These are phyloP conservation scores for Yponomeuta cagnagella DNA, from an alignment of 2,888 invertebrate genomes.

Conservation along the genomic window DNA sequence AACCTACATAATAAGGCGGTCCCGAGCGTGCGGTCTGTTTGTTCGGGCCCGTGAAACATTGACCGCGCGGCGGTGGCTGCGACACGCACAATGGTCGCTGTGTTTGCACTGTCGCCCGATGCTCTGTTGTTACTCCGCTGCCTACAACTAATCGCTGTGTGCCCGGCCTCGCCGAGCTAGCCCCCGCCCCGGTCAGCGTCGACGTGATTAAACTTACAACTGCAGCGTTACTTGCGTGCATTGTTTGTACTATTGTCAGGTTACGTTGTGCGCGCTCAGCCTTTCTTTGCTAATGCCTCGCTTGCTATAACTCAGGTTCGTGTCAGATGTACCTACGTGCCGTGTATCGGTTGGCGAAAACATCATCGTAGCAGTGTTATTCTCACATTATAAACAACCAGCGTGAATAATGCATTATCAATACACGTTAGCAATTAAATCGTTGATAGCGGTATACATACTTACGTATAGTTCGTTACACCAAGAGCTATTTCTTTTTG, in stretches of 20 bases:
- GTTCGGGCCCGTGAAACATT: constrained; percentile 49
- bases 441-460: not conserved
- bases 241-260: constrained; percentile 13
- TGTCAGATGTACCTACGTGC: not conserved
- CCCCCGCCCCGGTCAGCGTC: constrained; percentile 39
- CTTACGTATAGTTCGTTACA: not conserved
- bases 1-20: constrained; percentile 38
- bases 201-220: constrained; percentile 53
- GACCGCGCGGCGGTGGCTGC: constrained; percentile 30
- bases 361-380: not conserved
- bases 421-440: not conserved
- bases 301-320: constrained; percentile 6
- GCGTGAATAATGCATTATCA: constrained; percentile 3
- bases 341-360: not conserved
- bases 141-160: constrained; percentile 14
- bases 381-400: constrained; percentile 1
- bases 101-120: constrained; percentile 29
- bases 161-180: constrained; percentile 30
- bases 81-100: constrained; percentile 56
- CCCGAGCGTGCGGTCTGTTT: constrained; percentile 44
- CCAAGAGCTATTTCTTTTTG: too few relatives aligned
- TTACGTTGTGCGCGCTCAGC: constrained; percentile 8
- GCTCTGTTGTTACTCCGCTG: constrained; percentile 31
- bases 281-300: not conserved
- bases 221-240: constrained; percentile 29